phyloP scores from a whole-genome alignment of 2,113 vertebrate genomes.

The Rhynchopsitta pachyrhyncha region DNA sequence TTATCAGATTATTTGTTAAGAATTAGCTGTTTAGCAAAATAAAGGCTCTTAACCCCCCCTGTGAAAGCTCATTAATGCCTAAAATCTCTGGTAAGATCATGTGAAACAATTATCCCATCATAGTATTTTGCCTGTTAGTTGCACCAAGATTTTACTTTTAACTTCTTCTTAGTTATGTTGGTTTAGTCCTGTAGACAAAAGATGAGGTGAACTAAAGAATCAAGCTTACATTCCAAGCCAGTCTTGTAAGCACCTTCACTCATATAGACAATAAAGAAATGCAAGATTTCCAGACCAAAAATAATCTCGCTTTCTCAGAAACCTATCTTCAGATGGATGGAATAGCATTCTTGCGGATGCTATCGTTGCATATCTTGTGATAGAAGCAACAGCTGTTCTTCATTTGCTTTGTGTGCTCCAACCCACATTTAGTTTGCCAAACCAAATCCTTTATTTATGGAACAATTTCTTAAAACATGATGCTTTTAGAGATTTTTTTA shows the following conservation, averaged over 20 bases:
- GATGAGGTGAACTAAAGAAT: not conserved
- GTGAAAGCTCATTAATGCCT: not conserved
- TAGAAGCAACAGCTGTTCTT: not conserved
- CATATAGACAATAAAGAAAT: not conserved
- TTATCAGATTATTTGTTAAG: not conserved
- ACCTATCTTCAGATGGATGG: not conserved
- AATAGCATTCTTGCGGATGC: not conserved
- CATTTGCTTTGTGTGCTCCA: not conserved
- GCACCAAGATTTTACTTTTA: not conserved
- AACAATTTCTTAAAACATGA: not conserved
- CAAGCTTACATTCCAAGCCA: not conserved
- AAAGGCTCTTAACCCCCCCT: not conserved
- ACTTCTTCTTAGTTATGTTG: not conserved
- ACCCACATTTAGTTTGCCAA: not conserved
- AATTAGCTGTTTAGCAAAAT: not conserved
- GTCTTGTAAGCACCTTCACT: not conserved
- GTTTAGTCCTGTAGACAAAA: not conserved
- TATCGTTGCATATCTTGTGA: not conserved
- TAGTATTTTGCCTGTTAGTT: not conserved
- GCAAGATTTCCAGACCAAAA: not conserved
- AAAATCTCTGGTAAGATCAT: not conserved
- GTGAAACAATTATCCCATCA: not conserved
- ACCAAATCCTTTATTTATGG: not conserved
- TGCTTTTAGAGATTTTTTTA: not conserved
- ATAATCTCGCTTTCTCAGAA: not conserved